A percentile compares a stretch with the other conserved stretches of the same genome.
These are phyloP conservation scores for Sesamia inferens DNA, from an alignment of 2,888 invertebrate species.

Conservation along the genomic window DNA sequence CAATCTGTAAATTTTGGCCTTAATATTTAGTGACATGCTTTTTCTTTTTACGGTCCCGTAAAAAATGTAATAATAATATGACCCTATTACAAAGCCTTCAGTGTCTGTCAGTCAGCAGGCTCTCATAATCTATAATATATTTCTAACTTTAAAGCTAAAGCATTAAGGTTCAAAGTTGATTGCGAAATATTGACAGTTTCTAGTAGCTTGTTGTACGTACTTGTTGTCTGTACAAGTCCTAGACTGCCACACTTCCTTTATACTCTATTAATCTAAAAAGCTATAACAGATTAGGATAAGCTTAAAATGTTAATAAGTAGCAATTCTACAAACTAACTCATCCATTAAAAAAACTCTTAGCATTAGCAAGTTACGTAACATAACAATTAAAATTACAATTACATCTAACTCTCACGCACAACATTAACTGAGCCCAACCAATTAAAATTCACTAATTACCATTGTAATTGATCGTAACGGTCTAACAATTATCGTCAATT, in stretches of 20 bases:
- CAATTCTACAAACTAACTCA: constrained; percentile 17
- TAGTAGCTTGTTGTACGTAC: too few species aligned
- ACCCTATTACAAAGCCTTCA: too few species aligned
- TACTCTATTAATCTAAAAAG: background rate
- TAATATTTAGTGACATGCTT: too few species aligned
- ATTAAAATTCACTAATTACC: constrained; percentile 63
- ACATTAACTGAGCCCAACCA: constrained; percentile 48
- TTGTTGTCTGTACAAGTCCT: background rate
- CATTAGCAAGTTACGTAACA: constrained; percentile 57
- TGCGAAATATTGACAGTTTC: too few species aligned
- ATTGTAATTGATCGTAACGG: constrained; percentile 61
- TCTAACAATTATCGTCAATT: constrained; percentile 48
- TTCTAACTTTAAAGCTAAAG: too few species aligned
- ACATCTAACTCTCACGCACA: constrained; percentile 48
- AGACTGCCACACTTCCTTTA: background rate
- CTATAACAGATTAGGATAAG: background rate
- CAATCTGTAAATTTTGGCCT: background rate
- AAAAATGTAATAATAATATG: too few species aligned
- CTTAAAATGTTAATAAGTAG: background rate
- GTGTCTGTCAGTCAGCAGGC: too few species aligned
- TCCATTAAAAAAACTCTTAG: constrained; percentile 42
- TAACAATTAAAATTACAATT: constrained; percentile 57
- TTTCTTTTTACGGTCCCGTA: too few species aligned
- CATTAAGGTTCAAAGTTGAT: too few species aligned
- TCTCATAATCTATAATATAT: too few species aligned